Evolutionary conservation across 2,797 vertebrate species (phyloP).

Genomic region (Crocidura indochinensis): DNA sequence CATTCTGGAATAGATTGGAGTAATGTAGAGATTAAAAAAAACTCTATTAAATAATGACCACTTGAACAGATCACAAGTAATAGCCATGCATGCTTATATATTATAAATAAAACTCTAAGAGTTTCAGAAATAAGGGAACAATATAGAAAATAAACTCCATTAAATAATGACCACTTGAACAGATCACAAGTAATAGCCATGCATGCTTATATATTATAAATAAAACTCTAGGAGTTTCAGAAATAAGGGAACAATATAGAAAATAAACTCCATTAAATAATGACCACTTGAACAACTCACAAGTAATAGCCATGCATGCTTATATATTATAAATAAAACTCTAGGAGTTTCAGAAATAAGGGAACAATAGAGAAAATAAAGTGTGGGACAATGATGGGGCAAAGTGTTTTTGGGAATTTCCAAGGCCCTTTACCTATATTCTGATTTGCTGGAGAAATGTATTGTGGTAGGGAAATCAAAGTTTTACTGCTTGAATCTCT

Average conservation of each 20-base stretch:
- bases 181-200: conserved; percentile 40
- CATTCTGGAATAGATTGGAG: background rate
- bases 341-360: background rate
- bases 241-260: no score
- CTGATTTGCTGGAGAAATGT: no score
- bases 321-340: background rate
- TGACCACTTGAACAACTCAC: background rate
- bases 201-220: background rate
- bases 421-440: no score
- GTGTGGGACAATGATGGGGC: background rate
- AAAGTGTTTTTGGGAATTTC: no score
- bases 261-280: background rate
- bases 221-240: no score
- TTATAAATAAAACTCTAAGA: background rate
- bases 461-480: no score
- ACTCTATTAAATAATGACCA: background rate
- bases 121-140: no score
- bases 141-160: background rate
- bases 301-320: conserved; percentile 32
- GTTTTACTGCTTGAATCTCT: no score
- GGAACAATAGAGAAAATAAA: background rate
- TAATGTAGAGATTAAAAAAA: conserved; percentile 1
- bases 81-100: conserved; percentile 1
- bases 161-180: background rate
- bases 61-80: background rate